Conservation (phyloP, 2,797 vertebrate species). For the Poecilia velifera region DNA sequence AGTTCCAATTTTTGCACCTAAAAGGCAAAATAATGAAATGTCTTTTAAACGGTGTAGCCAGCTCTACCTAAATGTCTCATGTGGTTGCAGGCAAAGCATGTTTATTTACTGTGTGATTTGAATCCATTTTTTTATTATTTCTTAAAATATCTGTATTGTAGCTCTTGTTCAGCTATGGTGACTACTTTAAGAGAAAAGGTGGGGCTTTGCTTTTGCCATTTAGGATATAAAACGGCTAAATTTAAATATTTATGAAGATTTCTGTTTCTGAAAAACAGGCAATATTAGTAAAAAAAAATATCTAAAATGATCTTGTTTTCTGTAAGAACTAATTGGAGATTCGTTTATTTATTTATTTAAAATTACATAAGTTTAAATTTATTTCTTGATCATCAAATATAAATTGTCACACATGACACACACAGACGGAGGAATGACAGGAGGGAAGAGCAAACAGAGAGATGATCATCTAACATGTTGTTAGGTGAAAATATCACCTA, state of each 20-base stretch:
- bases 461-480: conserved; percentile 31
- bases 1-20: background rate
- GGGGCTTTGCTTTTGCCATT: background rate
- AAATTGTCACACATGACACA: too few species aligned
- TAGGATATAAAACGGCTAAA: background rate
- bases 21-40: background rate
- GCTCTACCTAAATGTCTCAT: background rate
- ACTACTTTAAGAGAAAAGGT: background rate
- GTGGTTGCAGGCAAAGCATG: conserved; percentile 12
- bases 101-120: background rate
- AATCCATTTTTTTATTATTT: conserved; percentile 7
- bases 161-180: conserved; percentile 27
- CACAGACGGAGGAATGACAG: conserved; percentile 51
- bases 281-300: background rate
- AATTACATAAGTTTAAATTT: background rate
- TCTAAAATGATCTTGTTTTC: background rate
- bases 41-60: background rate
- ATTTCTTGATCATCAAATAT: conserved; percentile 4
- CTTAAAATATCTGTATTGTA: conserved; percentile 10
- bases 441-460: conserved; percentile 38
- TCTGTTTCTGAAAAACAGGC: conserved; percentile 1
- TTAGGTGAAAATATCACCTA: conserved; percentile 52
- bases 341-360: background rate
- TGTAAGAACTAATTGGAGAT: background rate
- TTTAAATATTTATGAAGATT: background rate